phyloP scores from a whole-genome alignment of 2,113 vertebrate genomes.

The Pelusios castaneus region DNA sequence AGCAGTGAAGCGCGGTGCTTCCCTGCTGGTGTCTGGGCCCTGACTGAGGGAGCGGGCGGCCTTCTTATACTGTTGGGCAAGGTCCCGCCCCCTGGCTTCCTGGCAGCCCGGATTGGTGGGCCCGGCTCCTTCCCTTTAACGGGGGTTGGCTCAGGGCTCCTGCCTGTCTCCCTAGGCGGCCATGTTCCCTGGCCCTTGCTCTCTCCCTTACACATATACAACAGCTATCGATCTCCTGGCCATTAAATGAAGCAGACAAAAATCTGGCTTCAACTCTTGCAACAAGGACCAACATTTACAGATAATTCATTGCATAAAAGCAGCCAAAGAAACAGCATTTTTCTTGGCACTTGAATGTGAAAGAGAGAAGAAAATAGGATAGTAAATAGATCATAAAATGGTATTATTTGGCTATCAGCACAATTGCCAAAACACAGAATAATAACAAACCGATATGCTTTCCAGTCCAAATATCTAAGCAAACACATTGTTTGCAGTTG shows the following conservation, averaged over 20 bases:
- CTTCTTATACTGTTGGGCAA: too few relatives aligned
- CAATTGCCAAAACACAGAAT: background rate
- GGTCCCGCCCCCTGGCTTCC: too few relatives aligned
- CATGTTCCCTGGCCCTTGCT: too few relatives aligned
- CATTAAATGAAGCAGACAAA: background rate
- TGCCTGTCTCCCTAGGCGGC: too few relatives aligned
- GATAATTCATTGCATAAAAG: background rate
- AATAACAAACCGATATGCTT: background rate
- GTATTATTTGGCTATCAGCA: background rate
- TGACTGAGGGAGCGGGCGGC: too few relatives aligned
- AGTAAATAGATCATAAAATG: background rate
- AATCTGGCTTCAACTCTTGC: background rate
- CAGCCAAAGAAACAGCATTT: background rate
- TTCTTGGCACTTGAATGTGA: background rate
- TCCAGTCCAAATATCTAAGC: background rate
- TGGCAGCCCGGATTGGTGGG: too few relatives aligned
- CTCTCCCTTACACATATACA: too few relatives aligned
- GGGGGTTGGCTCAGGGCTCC: too few relatives aligned
- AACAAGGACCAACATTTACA: background rate
- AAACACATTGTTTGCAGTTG: fast-evolving
- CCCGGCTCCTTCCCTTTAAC: too few relatives aligned
- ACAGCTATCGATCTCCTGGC: background rate
- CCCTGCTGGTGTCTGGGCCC: too few relatives aligned
- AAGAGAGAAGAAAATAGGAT: background rate
- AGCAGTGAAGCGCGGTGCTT: too few relatives aligned